Base-by-base conservation (phyloP, 2,888 invertebrate genomes). In the Lumbricus terrestris region DNA sequence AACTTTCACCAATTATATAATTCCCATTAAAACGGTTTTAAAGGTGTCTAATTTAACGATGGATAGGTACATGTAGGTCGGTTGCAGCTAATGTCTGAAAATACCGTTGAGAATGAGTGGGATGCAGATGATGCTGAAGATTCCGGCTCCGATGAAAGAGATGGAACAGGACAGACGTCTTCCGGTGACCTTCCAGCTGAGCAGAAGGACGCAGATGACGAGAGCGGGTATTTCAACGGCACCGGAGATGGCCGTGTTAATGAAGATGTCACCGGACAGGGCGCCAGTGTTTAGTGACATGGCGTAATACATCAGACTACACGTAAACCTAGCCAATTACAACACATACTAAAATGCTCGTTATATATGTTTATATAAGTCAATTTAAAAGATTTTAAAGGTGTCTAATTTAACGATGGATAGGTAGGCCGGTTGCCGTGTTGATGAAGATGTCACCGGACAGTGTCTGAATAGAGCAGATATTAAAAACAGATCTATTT, bases 141-240 rank as follows among this genome's bases (percentile, higher is more conserved):
- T 40, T 29, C 91, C 91, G 11, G 91, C 90, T 18, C 91, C n/a
- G 69, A 92, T 47, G 54, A 92, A 88, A n/a, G 92, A 37, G 20
- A 89, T 29, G n/a, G 85, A 69, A 20, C 40, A 47, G 37, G 91
- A 91, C 23, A 90, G 29, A 20, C 92, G 40, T 8, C 91, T 42
- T 16, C 91, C 91, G 5, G 90, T 35, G 29, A 34, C 33, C 40
- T 47, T 47, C 90, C 89, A 91, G 37, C 88, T 40, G 47, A 91
- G 82, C 18, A 88, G n/a, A 20, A 90, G 42, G 29, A 89, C 69
- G 37, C 90, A 82, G 35, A 92, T 8, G 35, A 92, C 23, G 83
- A 92, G 91, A 47, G 91, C 92, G 33, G 92, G 92, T 34, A 92
- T 88, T 89, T 92, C 92, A 15, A 92, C 92, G 0, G 91, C 90